Conservation (phyloP, 1,140 invertebrate genomes). For the Geopemphigus sp. region DNA sequence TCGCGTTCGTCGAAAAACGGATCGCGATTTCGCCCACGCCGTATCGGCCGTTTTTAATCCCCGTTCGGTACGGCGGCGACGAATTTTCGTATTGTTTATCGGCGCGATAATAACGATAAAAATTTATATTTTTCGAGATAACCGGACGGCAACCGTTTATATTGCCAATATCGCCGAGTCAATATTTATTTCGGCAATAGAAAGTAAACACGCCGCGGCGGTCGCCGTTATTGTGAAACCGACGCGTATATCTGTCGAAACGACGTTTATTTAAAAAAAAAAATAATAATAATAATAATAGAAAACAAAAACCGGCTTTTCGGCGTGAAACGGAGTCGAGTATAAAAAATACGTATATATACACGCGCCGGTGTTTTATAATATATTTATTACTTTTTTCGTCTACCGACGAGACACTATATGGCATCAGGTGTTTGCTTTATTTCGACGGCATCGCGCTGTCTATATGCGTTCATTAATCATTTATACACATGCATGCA, state of each 20-base stretch:
- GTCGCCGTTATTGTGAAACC: background rate
- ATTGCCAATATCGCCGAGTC: no score
- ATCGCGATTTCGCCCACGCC: no score
- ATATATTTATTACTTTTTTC: no score
- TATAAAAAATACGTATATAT: background rate
- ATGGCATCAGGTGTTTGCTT: conserved; percentile 29
- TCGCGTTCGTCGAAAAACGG: no score
- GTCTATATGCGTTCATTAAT: conserved; percentile 32
- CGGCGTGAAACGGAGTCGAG: background rate
- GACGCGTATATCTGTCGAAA: background rate
- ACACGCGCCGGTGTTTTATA: no score
- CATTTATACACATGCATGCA: conserved; percentile 15
- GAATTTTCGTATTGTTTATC: no score
- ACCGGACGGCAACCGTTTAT: no score
- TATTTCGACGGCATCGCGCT: conserved; percentile 15
- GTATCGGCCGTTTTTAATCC: no score
- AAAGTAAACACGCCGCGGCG: background rate
- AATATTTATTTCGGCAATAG: conserved; percentile 17
- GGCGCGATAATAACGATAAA: no score
- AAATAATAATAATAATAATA: background rate
- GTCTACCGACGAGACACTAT: no score
- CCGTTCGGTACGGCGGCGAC: no score
- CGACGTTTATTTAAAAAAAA: conserved; percentile 4
- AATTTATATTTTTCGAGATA: no score
- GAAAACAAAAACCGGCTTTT: conserved; percentile 4